Percentiles rank a stretch among this genome's conserved stretches.
Conservation (phyloP, 2,888 invertebrate genomes). For the Pyrgus malvae region DNA sequence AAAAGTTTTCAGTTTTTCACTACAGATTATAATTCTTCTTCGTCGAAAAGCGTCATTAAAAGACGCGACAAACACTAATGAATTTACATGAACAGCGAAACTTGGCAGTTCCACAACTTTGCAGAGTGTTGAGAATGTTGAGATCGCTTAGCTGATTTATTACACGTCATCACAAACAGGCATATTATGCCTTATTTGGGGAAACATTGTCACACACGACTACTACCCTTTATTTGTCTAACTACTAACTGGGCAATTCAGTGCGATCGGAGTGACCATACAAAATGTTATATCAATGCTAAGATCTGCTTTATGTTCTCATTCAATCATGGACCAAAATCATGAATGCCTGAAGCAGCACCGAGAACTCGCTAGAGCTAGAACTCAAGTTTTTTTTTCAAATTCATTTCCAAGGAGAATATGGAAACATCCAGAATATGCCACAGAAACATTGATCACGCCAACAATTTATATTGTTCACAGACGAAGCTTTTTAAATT, state of each 20-base stretch:
- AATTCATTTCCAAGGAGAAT: too few relatives aligned
- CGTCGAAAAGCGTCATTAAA: constrained; percentile 10
- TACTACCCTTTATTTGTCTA: background rate
- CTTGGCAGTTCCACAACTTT: constrained; percentile 38
- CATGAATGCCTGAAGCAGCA: too few relatives aligned
- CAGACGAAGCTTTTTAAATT: constrained; percentile 16
- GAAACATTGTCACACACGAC: constrained; percentile 1
- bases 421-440: too few relatives aligned
- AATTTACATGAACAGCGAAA: constrained; percentile 52
- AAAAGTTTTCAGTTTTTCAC: background rate
- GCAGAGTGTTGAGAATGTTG: constrained; percentile 17
- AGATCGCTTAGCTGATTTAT: constrained; percentile 32
- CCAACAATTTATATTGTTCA: too few relatives aligned
- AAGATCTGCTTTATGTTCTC: too few relatives aligned
- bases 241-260: too few relatives aligned
- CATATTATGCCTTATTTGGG: constrained; percentile 17
- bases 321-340: background rate
- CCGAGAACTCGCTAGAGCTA: too few relatives aligned
- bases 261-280: too few relatives aligned
- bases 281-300: too few relatives aligned
- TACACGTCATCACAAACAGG: constrained; percentile 25
- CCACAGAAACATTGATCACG: too few relatives aligned
- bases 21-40: constrained; percentile 12
- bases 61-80: constrained; percentile 29
- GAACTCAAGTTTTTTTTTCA: too few relatives aligned